Evolutionary conservation across 2,888 invertebrate genomes (phyloP).

Genomic region (Danaus chrysippus): DNA sequence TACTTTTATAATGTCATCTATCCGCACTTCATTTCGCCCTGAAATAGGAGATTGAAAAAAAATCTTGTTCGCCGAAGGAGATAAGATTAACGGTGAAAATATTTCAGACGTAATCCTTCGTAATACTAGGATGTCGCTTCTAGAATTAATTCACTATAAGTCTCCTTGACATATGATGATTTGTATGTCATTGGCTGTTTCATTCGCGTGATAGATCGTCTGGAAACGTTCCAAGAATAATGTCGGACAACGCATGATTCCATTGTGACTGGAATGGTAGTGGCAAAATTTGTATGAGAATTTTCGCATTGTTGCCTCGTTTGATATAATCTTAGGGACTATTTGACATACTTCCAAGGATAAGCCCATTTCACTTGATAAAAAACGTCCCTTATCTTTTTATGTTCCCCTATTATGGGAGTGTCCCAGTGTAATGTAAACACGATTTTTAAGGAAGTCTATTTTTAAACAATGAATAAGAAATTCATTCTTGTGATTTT

Average conservation of each 20-base stretch:
- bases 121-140: constrained; percentile 20
- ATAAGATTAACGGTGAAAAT: constrained; percentile 17
- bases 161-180: constrained; percentile 28
- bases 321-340: constrained; percentile 19
- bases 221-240: constrained; percentile 23
- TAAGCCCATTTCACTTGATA: constrained; percentile 11
- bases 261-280: constrained; percentile 21
- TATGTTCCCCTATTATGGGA: neutral
- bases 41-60: constrained; percentile 8
- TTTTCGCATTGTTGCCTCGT: constrained; percentile 18
- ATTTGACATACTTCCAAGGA: constrained; percentile 19
- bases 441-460: neutral
- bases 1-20: too few relatives aligned
- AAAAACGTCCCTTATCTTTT: constrained; percentile 12
- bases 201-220: constrained; percentile 17
- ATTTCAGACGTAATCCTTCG: constrained; percentile 20
- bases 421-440: constrained; percentile 3
- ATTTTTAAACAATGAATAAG: constrained; percentile 4
- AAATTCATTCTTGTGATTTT: constrained; percentile 3
- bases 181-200: constrained; percentile 24
- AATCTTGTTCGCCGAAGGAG: neutral
- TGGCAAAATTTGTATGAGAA: constrained; percentile 20
- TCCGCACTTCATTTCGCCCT: neutral
- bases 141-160: constrained; percentile 31
- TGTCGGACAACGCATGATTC: constrained; percentile 17